Conservation (phyloP, 2,888 invertebrate genomes). For the Conchocele bisecta region DNA sequence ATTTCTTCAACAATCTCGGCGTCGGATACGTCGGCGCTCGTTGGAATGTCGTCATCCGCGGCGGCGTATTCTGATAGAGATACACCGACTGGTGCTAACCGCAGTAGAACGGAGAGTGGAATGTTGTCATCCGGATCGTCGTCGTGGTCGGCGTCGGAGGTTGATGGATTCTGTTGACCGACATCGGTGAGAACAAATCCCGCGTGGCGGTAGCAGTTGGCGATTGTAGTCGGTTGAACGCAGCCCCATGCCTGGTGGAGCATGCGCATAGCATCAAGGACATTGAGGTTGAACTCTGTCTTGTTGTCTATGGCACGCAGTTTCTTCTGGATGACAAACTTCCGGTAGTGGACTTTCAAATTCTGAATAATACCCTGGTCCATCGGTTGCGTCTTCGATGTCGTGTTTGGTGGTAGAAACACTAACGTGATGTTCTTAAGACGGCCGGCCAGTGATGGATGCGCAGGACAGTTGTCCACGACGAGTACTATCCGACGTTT, state of each 20-base stretch:
- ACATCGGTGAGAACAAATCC: background rate
- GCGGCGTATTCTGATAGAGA: no score
- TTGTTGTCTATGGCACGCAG: conserved; percentile 28
- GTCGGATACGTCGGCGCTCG: no score
- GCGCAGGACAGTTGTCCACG: conserved; percentile 66
- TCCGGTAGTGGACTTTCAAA: conserved; percentile 53
- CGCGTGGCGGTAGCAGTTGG: conserved; percentile 30
- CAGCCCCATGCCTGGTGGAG: conserved; percentile 46
- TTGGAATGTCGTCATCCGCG: no score
- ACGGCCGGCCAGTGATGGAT: conserved; percentile 45
- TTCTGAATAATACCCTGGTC: conserved; percentile 64
- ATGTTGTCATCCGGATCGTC: no score
- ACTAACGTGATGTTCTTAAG: conserved; percentile 47
- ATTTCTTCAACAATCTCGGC: no score
- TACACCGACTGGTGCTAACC: no score
- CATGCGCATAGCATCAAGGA: conserved; percentile 40
- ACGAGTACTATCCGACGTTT: conserved; percentile 46
- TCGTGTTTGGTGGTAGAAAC: conserved; percentile 68
- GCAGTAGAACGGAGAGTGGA: no score
- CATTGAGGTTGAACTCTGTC: conserved; percentile 7
- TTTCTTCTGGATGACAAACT: conserved; percentile 9
- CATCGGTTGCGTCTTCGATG: conserved; percentile 62
- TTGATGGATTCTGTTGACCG: background rate
- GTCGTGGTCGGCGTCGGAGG: conserved; percentile 3
- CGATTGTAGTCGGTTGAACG: conserved; percentile 14